Evolutionary conservation across 1,140 invertebrate species (phyloP).

Genomic region (Papilio polytes): DNA sequence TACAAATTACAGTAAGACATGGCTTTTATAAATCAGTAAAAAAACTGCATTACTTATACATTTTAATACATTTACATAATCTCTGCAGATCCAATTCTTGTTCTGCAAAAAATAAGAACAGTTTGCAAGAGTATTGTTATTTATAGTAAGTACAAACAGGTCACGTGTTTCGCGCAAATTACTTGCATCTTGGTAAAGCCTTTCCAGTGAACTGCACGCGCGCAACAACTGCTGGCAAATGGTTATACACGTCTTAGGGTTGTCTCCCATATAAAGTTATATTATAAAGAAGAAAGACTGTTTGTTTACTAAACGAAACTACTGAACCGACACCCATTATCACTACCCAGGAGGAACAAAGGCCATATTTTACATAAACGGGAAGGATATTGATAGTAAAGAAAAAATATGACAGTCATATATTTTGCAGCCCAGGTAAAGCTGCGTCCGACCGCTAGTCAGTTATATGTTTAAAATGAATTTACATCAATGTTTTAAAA

Average conservation of each 20-base stretch:
- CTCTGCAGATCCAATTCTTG: not conserved
- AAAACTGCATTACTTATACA: too few relatives aligned
- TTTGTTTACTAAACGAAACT: not conserved
- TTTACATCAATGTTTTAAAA: not conserved
- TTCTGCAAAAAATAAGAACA: not conserved
- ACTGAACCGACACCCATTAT: too few relatives aligned
- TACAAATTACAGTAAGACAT: too few relatives aligned
- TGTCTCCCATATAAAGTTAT: not conserved
- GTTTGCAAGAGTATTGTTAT: not conserved
- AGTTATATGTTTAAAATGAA: not conserved
- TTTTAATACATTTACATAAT: too few relatives aligned
- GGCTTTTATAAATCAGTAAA: too few relatives aligned
- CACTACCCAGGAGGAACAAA: too few relatives aligned
- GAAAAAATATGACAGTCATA: too few relatives aligned
- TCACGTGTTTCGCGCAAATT: slow-evolving; percentile 16
- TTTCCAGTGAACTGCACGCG: slow-evolving; percentile 1
- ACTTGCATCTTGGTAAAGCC: slow-evolving; percentile 22
- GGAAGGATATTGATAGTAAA: too few relatives aligned
- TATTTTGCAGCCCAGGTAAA: too few relatives aligned
- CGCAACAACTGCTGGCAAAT: slow-evolving; percentile 7
- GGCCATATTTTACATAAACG: too few relatives aligned
- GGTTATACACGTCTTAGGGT: not conserved
- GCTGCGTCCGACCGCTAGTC: too few relatives aligned
- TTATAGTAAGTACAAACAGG: not conserved
- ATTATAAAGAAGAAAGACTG: too few relatives aligned